These are phyloP conservation scores for Anguilla anguilla DNA, from an alignment of 2,797 vertebrate species.

Conservation along the genomic window DNA sequence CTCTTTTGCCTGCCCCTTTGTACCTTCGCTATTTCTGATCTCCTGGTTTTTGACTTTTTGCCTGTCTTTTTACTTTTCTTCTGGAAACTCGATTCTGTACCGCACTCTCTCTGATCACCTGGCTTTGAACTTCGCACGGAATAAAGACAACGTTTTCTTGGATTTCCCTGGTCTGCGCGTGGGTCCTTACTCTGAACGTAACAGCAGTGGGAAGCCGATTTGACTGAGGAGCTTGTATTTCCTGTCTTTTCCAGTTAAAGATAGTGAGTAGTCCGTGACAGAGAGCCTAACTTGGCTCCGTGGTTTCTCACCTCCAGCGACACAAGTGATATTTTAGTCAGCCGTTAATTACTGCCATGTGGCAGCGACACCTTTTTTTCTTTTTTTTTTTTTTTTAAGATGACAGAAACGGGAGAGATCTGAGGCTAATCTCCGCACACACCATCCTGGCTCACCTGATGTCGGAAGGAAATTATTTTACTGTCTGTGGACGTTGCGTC, in stretches of 20 bases:
- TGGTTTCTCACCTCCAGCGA: slow-evolving; percentile 91
- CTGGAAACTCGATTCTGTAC: too few species aligned
- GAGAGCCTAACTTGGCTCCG: slow-evolving; percentile 85
- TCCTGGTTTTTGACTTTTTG: too few species aligned
- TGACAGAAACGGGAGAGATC: slow-evolving; percentile 76
- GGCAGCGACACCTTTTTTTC: slow-evolving; percentile 88
- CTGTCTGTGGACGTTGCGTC: neutral
- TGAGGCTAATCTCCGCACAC: slow-evolving; percentile 65
- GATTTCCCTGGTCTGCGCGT: too few species aligned
- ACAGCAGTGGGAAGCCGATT: slow-evolving; percentile 76
- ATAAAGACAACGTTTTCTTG: too few species aligned
- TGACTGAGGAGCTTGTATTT: slow-evolving; percentile 77
- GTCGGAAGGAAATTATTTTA: slow-evolving; percentile 36
- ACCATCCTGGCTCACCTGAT: slow-evolving; percentile 76
- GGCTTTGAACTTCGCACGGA: too few species aligned
- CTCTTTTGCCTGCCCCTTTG: too few species aligned
- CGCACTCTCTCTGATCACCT: too few species aligned
- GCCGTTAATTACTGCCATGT: slow-evolving; percentile 95
- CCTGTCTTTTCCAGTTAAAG: slow-evolving; percentile 74
- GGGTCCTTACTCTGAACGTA: too few species aligned
- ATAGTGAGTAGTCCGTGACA: slow-evolving; percentile 86
- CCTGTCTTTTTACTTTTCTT: too few species aligned
- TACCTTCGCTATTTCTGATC: too few species aligned
- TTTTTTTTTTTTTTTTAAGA: slow-evolving; percentile 62
- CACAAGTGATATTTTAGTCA: slow-evolving; percentile 94